Percentiles rank a stretch among this genome's conserved stretches.
Evolutionary conservation across 2,888 invertebrate species (phyloP).

Genomic region (Lamproptera curius): DNA sequence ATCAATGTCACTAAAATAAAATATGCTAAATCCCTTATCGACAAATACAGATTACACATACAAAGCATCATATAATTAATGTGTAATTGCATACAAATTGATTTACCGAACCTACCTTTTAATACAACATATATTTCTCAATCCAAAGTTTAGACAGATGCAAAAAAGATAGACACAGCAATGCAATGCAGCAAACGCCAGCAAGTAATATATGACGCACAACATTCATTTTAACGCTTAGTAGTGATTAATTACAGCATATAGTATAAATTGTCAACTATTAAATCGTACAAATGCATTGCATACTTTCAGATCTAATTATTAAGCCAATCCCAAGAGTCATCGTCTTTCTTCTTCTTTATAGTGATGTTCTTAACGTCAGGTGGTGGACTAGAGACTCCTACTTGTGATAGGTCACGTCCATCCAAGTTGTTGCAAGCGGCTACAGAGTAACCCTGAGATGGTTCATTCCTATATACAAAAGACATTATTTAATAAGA

Average conservation of each 20-base stretch:
- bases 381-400: conserved; percentile 57
- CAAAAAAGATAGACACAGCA: background rate
- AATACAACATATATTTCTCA: too few relatives aligned
- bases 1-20: too few relatives aligned
- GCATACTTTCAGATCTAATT: conserved; percentile 24
- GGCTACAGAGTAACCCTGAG: conserved; percentile 58
- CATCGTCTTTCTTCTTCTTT: conserved; percentile 47
- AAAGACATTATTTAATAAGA: too few relatives aligned
- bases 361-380: conserved; percentile 53
- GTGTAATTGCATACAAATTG: too few relatives aligned
- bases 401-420: conserved; percentile 59
- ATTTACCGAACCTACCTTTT: too few relatives aligned
- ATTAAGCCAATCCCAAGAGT: conserved; percentile 71
- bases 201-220: background rate
- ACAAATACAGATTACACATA: too few relatives aligned
- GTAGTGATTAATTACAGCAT: too few relatives aligned
- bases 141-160: too few relatives aligned
- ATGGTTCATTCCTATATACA: conserved; percentile 55
- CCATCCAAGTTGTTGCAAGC: conserved; percentile 57
- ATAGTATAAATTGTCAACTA: too few relatives aligned
- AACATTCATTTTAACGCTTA: background rate
- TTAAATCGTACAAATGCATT: too few relatives aligned
- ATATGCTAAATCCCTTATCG: too few relatives aligned
- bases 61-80: too few relatives aligned
- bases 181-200: background rate